Percentiles rank a stretch among this genome's conserved stretches.
These are phyloP conservation scores for Drosophila teissieri DNA, from an alignment of 1,140 invertebrate genomes.

Conservation along the genomic window DNA sequence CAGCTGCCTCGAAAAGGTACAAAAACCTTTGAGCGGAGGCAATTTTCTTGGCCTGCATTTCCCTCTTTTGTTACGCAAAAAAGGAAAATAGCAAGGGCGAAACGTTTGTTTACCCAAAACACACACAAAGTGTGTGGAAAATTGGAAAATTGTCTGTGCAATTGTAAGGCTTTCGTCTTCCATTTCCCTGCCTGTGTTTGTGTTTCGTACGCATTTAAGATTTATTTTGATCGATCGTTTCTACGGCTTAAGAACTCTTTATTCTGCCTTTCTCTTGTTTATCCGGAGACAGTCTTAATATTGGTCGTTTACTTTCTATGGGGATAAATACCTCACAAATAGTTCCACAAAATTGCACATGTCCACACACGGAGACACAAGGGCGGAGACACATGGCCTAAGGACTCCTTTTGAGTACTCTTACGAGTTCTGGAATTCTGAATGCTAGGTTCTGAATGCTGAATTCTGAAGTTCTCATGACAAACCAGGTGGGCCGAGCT, in stretches of 20 bases:
- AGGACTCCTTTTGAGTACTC: conserved; percentile 16
- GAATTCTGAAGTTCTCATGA: conserved; percentile 33
- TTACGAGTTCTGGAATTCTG: conserved; percentile 16
- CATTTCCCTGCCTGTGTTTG: conserved; percentile 24
- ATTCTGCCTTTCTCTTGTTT: conserved; percentile 53
- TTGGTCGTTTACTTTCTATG: conserved; percentile 67
- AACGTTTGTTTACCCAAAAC: conserved; percentile 78
- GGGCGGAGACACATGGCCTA: conserved; percentile 4
- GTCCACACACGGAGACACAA: conserved; percentile 52
- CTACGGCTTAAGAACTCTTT: conserved; percentile 58
- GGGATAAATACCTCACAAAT: conserved; percentile 70
- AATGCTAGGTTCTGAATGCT: too few species aligned
- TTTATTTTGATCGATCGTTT: conserved; percentile 79
- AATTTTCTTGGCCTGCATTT: conserved; percentile 69
- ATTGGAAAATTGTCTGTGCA: conserved; percentile 80
- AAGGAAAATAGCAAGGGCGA: conserved; percentile 30
- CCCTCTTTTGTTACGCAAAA: conserved; percentile 78
- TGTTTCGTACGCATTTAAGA: conserved; percentile 68
- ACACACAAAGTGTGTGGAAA: conserved; percentile 59
- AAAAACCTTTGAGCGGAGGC: conserved; percentile 57
- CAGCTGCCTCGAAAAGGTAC: conserved; percentile 58
- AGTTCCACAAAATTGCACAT: conserved; percentile 78
- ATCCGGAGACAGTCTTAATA: conserved; percentile 68
- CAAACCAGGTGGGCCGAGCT: conserved; percentile 41
- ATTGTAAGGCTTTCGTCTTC: conserved; percentile 66